Percentiles rank a stretch among this genome's conserved stretches.
Conservation (phyloP, 2,113 vertebrate species). For the Aleadryas rufinucha region DNA sequence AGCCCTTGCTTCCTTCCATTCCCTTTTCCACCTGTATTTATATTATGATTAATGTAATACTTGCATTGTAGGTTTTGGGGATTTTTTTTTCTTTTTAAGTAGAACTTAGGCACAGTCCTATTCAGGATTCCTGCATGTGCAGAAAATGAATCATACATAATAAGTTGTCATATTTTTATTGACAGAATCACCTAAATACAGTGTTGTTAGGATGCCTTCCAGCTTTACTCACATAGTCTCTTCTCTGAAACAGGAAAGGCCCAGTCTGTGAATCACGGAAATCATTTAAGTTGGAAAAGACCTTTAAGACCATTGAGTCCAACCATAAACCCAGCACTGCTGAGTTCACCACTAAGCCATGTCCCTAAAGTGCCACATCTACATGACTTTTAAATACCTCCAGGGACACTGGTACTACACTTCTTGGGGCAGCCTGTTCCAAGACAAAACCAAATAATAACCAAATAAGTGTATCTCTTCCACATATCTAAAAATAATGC, state of each 20-base stretch:
- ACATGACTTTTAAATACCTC: background rate
- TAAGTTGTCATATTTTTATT: background rate
- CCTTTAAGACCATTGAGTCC: background rate
- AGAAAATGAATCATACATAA: background rate
- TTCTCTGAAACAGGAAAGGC: background rate
- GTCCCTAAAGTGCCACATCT: background rate
- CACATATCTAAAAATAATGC: background rate
- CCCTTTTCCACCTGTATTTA: background rate
- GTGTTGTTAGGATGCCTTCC: background rate
- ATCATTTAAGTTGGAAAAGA: background rate
- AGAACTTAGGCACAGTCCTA: background rate
- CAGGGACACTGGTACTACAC: background rate
- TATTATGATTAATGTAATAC: background rate
- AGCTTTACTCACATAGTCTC: background rate
- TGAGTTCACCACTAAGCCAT: background rate
- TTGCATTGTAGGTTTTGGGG: background rate
- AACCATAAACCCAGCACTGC: background rate
- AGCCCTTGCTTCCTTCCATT: background rate
- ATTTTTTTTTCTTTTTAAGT: background rate
- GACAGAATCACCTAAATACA: background rate
- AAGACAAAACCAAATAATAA: background rate
- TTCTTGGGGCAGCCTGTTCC: background rate
- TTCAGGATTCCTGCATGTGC: background rate
- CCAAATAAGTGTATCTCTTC: background rate
- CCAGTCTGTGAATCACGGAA: background rate